Evolutionary conservation across 2,888 invertebrate genomes (phyloP), one percentile per base, ranked within the genome.

Genomic region (Smittia sp.): DNA sequence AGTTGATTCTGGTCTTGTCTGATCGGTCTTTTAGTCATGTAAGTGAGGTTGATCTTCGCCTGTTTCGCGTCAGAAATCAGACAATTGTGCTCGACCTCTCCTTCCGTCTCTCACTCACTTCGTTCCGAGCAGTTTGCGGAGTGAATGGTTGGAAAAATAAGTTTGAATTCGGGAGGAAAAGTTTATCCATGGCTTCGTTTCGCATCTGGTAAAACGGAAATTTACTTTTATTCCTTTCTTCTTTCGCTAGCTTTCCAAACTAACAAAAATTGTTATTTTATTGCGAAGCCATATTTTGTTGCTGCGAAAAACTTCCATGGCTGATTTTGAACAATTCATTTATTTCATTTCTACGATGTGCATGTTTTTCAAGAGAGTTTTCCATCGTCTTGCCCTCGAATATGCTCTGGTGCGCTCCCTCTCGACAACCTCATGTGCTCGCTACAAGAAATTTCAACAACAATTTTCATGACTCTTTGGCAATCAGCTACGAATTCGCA

Each of bases 291-390:
- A 66, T 66, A 66, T 66, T 66, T 66, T 58, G 20, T 58, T 58
- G 58, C 58, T 58, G 58, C 9, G 9, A 22, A 22, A 13, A 22
- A 22, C 15, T 11, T 27, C 13, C 6, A 9, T 63, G 63, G 63
- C 22, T 63, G 63, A 27, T 63, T 67, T 39, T 20, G 67, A 67
- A 39, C 67, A 22, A 67, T 67, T 67, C 67, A 67, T 67, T 67
- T 67, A 46, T 67, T 67, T 67, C 41, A 67, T 46, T 67, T 67
- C n/a, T 67, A 67, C 39, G 41, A 67, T 67, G 39, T 67, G n/a
- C 67, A 63, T 63, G 27, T 25, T 27, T 63, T 27, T 63, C 27
- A 22, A 63, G 22, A 24, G 63, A 1, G 24, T 25, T 25, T 22
- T 18, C 18, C 58, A 15, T n/a, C 18, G 58, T n/a, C 18, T 58